phyloP scores from a whole-genome alignment of 2,888 invertebrate species.

The Urechis unicinctus region DNA sequence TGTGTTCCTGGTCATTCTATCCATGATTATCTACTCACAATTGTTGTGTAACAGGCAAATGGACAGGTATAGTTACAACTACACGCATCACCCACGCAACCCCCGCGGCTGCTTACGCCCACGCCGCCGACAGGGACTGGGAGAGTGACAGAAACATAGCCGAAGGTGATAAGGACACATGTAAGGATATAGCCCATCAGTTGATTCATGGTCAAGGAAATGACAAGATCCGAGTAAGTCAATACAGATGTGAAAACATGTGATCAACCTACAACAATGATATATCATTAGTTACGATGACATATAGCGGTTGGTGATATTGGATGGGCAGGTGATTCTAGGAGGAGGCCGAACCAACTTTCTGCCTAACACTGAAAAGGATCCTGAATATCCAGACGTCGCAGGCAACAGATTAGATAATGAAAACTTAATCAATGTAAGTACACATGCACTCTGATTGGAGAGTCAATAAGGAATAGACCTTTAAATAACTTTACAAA shows the following conservation, averaged over 20 bases:
- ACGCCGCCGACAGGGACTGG: background rate
- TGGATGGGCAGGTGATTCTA: background rate
- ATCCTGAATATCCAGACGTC: background rate
- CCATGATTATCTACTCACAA: too few species aligned
- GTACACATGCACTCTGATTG: too few species aligned
- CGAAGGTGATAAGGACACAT: background rate
- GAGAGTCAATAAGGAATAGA: too few species aligned
- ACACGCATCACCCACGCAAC: background rate
- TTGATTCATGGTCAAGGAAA: too few species aligned
- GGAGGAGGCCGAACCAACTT: background rate
- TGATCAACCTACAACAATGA: too few species aligned
- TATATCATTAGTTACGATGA: too few species aligned
- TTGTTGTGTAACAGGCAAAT: background rate
- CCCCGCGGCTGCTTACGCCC: background rate
- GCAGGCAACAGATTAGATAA: background rate
- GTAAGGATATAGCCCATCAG: too few species aligned
- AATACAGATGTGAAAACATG: too few species aligned
- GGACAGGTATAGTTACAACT: background rate
- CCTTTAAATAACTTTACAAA: too few species aligned
- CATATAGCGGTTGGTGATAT: too few species aligned
- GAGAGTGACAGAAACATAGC: background rate
- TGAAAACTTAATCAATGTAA: background rate
- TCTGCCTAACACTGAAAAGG: background rate
- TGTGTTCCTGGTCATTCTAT: too few species aligned
- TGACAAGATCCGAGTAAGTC: too few species aligned